A percentile compares a stretch with the other conserved stretches of the same genome.
Evolutionary conservation across 2,113 vertebrate genomes (phyloP).

Genomic region (Centrocercus urophasianus): DNA sequence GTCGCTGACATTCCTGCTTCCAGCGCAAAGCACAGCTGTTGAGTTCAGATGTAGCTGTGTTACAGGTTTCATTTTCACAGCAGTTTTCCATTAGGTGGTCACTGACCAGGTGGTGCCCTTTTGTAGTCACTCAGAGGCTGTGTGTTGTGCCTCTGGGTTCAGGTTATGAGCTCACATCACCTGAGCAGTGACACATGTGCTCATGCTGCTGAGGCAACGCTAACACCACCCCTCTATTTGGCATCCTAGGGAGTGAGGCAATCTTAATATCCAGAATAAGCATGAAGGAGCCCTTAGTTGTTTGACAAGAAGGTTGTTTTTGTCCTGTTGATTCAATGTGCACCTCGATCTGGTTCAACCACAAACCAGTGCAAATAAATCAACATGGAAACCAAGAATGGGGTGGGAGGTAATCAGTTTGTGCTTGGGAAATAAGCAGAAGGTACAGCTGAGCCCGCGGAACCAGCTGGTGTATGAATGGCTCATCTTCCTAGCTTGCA

Average conservation of each 20-base stretch:
- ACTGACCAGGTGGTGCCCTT: neutral
- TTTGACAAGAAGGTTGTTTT: neutral
- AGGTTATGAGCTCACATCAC: neutral
- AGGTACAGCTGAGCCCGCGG: neutral
- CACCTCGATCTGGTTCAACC: neutral
- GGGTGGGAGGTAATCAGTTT: neutral
- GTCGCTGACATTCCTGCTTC: neutral
- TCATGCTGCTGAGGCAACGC: neutral
- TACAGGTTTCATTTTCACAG: neutral
- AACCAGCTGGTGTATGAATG: rapidly evolving
- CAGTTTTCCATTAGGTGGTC: rapidly evolving
- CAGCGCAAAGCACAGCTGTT: rapidly evolving
- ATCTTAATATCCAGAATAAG: neutral
- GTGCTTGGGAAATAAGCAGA: neutral
- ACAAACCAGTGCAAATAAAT: neutral
- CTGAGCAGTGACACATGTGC: neutral
- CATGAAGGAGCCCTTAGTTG: neutral
- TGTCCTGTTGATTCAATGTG: neutral
- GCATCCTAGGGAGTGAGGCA: neutral
- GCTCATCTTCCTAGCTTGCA: neutral
- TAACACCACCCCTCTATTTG: neutral
- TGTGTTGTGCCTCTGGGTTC: neutral
- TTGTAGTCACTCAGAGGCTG: neutral
- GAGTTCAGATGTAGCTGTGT: neutral
- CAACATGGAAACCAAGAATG: neutral